Conservation (phyloP, 2,888 invertebrate genomes). For the Neoitamus cyanurus region DNA sequence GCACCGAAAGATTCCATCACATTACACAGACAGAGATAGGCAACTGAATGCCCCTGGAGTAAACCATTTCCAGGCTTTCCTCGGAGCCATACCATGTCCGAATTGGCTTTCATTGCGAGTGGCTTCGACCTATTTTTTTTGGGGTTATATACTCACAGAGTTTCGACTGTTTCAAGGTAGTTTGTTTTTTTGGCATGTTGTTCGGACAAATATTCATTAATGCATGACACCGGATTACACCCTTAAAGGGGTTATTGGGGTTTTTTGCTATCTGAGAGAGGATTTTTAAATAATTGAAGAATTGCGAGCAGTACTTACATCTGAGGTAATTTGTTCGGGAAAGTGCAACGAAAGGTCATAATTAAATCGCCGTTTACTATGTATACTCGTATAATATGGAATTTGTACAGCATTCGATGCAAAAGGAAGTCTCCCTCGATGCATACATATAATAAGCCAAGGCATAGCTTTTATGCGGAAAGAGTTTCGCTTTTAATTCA, state of each 20-base stretch:
- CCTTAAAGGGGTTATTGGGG: not conserved
- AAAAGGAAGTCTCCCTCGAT: too few relatives aligned
- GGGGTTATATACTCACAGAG: not conserved
- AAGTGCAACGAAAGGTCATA: not conserved
- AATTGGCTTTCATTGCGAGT: not conserved
- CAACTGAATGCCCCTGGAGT: not conserved
- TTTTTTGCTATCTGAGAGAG: not conserved
- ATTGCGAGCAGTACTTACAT: too few relatives aligned
- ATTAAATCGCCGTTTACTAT: too few relatives aligned
- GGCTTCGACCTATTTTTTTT: not conserved
- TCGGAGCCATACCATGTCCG: not conserved
- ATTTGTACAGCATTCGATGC: too few relatives aligned
- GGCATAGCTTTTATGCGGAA: too few relatives aligned
- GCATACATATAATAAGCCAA: too few relatives aligned
- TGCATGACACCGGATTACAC: not conserved
- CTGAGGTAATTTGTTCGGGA: too few relatives aligned
- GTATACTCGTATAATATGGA: too few relatives aligned
- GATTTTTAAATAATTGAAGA: not conserved
- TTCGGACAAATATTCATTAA: not conserved
- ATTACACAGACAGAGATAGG: not conserved
- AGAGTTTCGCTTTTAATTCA: too few relatives aligned
- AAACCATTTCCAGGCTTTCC: not conserved
- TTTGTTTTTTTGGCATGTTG: not conserved
- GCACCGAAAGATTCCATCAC: not conserved
- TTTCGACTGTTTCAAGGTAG: not conserved